phyloP scores from a whole-genome alignment of 2,113 vertebrate species.

The Pseudolaguvia tuberculata region DNA sequence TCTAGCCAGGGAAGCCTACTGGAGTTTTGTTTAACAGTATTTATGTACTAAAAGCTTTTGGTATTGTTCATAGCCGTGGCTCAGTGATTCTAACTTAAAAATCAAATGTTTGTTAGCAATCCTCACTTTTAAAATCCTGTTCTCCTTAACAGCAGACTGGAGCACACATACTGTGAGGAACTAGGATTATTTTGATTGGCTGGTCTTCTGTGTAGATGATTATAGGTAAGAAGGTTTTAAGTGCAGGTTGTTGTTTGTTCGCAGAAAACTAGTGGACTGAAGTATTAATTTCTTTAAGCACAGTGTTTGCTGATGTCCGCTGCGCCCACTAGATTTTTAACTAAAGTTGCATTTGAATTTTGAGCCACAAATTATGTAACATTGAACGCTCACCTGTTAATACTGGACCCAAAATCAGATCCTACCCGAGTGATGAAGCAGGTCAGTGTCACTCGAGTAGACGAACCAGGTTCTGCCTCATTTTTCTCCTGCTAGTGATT shows the following conservation, averaged over 20 bases:
- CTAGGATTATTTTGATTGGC: slow-evolving; percentile 31
- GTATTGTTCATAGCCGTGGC: neutral
- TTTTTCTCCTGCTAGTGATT: too few relatives aligned
- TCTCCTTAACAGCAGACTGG: neutral
- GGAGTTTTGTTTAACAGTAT: neutral
- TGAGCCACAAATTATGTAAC: neutral
- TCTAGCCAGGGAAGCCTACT: neutral
- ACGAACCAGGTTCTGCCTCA: too few relatives aligned
- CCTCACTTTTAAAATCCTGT: neutral
- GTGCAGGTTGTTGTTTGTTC: slow-evolving; percentile 28
- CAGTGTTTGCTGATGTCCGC: neutral
- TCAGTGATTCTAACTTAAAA: neutral
- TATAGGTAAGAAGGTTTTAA: slow-evolving; percentile 64
- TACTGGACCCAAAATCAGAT: neutral
- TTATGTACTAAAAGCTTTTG: neutral
- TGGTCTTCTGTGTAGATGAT: slow-evolving; percentile 46
- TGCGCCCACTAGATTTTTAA: neutral
- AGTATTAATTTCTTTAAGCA: neutral
- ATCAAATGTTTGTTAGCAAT: neutral
- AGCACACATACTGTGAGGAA: slow-evolving; percentile 39
- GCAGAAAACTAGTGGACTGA: neutral
- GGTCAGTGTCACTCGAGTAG: too few relatives aligned
- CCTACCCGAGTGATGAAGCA: neutral
- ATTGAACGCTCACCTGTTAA: neutral
- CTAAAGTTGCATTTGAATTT: neutral